Percentiles rank a stretch among this genome's conserved stretches.
Conservation (phyloP, 1,140 invertebrate genomes). For the Lethocerus indicus region DNA sequence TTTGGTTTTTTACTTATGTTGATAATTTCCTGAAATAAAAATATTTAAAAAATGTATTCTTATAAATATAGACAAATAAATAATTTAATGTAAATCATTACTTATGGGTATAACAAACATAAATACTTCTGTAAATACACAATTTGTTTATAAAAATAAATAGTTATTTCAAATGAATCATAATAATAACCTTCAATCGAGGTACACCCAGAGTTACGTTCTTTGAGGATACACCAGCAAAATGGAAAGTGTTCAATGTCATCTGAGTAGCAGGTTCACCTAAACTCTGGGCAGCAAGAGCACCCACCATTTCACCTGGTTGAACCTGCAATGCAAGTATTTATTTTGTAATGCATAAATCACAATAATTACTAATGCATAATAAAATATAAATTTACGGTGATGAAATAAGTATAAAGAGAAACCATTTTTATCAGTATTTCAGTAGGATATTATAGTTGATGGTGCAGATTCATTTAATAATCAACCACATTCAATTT, state of each 20-base stretch:
- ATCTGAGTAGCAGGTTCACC: constrained; percentile 99
- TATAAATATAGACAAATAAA: background rate
- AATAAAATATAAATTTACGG: too few species aligned
- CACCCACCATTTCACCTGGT: constrained; percentile 98
- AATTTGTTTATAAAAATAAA: background rate
- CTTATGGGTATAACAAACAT: background rate
- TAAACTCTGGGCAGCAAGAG: constrained; percentile 92
- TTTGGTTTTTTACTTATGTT: constrained; percentile 99
- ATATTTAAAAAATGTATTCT: constrained; percentile 7
- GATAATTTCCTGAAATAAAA: constrained; percentile 72
- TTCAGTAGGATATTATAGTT: too few species aligned
- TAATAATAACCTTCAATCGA: constrained; percentile 41
- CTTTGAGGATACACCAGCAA: constrained; percentile 99
- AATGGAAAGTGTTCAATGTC: constrained; percentile 99
- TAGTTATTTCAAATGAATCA: background rate
- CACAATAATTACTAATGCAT: too few species aligned
- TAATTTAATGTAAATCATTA: background rate
- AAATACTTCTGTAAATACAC: background rate
- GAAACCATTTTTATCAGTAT: too few species aligned
- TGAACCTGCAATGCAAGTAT: constrained; percentile 30
- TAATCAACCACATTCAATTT: too few species aligned
- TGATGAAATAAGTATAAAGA: too few species aligned
- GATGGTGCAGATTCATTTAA: too few species aligned
- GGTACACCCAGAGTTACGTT: constrained; percentile 99
- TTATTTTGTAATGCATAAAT: too few species aligned